Evolutionary conservation across 2,888 invertebrate species (phyloP).

Genomic region (Petrolisthes cinctipes): DNA sequence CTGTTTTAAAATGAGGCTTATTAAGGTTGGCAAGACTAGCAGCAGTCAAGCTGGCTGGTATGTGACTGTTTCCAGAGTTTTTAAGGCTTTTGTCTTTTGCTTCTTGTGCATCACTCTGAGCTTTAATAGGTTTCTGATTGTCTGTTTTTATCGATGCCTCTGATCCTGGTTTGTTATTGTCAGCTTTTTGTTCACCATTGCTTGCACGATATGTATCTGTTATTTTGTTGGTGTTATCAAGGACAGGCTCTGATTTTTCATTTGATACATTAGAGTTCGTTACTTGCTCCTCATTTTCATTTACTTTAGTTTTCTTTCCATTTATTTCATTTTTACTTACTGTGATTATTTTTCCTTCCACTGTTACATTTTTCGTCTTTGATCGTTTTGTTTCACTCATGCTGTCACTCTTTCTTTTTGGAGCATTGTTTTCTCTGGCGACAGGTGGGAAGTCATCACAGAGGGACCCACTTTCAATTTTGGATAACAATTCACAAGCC

Average conservation of each 20-base stretch:
- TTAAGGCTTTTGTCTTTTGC: conserved; percentile 27
- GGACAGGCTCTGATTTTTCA: neutral
- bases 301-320: conserved; percentile 9
- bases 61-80: conserved; percentile 37
- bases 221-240: neutral
- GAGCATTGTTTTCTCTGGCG: neutral
- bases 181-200: conserved; percentile 2
- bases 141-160: neutral
- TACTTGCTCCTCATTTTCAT: neutral
- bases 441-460: conserved; percentile 45
- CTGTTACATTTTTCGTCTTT: conserved; percentile 23
- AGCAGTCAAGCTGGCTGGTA: conserved; percentile 54
- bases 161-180: neutral
- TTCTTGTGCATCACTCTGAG: conserved; percentile 15
- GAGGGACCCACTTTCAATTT: conserved; percentile 58
- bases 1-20: conserved; percentile 49
- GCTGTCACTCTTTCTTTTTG: neutral
- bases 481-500: conserved; percentile 59
- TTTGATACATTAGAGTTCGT: neutral
- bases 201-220: neutral
- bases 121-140: neutral
- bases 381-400: conserved; percentile 23
- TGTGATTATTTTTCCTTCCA: conserved; percentile 1
- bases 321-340: neutral
- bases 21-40: conserved; percentile 53